Evolutionary conservation across 2,113 vertebrate genomes (phyloP).

Genomic region (Ictidomys tridecemlineatus): DNA sequence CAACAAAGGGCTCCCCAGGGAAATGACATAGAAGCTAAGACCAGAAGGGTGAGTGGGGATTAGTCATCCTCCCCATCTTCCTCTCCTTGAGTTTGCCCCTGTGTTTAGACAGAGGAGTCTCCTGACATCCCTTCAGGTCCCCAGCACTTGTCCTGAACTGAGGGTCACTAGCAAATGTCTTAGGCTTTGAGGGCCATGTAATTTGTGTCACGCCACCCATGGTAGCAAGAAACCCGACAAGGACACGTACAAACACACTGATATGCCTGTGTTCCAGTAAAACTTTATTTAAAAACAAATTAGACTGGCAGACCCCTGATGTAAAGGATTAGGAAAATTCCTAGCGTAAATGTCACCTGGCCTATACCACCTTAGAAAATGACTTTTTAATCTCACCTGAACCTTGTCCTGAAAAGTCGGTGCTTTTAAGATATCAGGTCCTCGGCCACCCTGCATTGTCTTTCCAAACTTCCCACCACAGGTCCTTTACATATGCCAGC

Average conservation of each 20-base stretch:
- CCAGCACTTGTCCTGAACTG: neutral
- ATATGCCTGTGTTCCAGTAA: too few species aligned
- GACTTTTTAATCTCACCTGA: neutral
- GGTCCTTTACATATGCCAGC: neutral
- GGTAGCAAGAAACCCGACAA: too few species aligned
- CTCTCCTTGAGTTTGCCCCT: neutral
- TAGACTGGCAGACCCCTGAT: too few species aligned
- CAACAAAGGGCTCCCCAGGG: constrained; percentile 52
- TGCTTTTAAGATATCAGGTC: neutral
- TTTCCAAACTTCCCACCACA: neutral
- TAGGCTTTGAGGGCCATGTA: too few species aligned
- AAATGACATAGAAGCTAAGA: constrained; percentile 72
- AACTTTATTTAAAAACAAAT: too few species aligned
- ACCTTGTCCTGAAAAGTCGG: neutral
- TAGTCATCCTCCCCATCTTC: constrained; percentile 45
- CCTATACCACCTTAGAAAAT: neutral
- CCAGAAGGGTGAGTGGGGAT: constrained; percentile 31
- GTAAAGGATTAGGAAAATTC: too few species aligned
- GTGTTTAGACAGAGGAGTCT: neutral
- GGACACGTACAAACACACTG: too few species aligned
- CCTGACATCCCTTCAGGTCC: neutral
- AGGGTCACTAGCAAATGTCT: too few species aligned
- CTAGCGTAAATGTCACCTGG: neutral
- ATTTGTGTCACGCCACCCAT: too few species aligned
- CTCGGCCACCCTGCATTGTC: neutral